Conservation (phyloP, 1,140 invertebrate genomes). For the Scaptodrosophila lebanonensis region DNA sequence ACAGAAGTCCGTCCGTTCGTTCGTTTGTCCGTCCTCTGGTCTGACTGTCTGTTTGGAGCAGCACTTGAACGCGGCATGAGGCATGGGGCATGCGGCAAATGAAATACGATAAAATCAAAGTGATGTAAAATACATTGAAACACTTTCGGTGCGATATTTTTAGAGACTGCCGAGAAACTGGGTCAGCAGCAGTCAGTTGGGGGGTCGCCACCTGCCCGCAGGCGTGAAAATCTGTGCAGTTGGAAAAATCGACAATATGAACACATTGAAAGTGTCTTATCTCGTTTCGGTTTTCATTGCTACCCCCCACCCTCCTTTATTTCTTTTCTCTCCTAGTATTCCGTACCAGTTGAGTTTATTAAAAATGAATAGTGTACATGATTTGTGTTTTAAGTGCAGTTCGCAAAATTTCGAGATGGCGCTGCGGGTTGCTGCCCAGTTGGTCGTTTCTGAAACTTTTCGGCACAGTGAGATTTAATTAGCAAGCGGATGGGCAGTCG, state of each 20-base stretch:
- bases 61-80: conserved; percentile 13
- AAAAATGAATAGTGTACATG: conserved; percentile 25
- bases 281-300: no score
- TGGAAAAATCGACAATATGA: conserved; percentile 46
- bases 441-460: no score
- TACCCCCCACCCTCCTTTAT: no score
- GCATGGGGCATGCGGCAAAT: no score
- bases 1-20: no score
- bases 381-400: conserved; percentile 42
- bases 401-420: conserved; percentile 2
- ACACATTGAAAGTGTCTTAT: conserved; percentile 49
- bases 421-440: not conserved
- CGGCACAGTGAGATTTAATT: no score
- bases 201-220: conserved; percentile 24
- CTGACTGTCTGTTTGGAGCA: no score
- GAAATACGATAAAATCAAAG: conserved; percentile 35
- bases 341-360: not conserved
- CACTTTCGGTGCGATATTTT: conserved; percentile 34
- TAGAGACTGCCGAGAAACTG: conserved; percentile 41
- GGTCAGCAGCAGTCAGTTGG: conserved; percentile 21
- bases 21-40: no score
- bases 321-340: no score
- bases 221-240: conserved; percentile 26
- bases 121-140: conserved; percentile 44
- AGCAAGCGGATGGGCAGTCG: no score